phyloP scores from a whole-genome alignment of 1,140 invertebrate genomes.

The Halesus radiatus region DNA sequence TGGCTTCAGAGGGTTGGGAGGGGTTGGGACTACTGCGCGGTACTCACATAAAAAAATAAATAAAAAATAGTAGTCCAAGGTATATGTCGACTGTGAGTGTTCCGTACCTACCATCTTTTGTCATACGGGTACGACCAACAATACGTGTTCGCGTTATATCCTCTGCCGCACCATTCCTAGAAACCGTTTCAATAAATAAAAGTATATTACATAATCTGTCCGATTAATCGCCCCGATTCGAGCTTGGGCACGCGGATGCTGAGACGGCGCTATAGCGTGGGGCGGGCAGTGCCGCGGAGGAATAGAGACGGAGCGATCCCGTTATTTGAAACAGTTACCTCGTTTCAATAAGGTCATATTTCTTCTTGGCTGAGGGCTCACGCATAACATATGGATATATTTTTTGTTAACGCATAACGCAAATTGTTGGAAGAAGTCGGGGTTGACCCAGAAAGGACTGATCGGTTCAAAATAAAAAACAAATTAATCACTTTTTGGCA shows the following conservation, averaged over 20 bases:
- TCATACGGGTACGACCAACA: too few relatives aligned
- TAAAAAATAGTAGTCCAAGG: too few relatives aligned
- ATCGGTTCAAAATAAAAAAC: too few relatives aligned
- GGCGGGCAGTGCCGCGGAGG: not conserved
- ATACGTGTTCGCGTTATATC: not conserved
- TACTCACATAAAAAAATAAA: too few relatives aligned
- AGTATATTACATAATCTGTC: slow-evolving; percentile 6
- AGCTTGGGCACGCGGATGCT: slow-evolving; percentile 26
- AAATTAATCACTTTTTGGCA: too few relatives aligned
- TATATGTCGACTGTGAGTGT: too few relatives aligned
- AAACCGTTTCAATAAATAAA: not conserved
- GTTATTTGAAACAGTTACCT: slow-evolving; percentile 55
- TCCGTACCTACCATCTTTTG: too few relatives aligned
- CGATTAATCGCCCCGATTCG: slow-evolving; percentile 31
- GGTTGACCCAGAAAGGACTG: too few relatives aligned
- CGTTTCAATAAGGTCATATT: slow-evolving; percentile 43
- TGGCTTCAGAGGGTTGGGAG: too few relatives aligned
- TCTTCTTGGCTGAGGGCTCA: slow-evolving; percentile 22
- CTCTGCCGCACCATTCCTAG: not conserved
- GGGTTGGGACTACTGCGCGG: too few relatives aligned
- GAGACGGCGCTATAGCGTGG: not conserved
- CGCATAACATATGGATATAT: not conserved
- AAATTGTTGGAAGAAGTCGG: too few relatives aligned
- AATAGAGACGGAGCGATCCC: slow-evolving; percentile 29
- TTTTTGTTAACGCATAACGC: slow-evolving; percentile 17